Evolutionary conservation across 2,113 vertebrate genomes (phyloP).

Genomic region (Falcunculus frontatus): DNA sequence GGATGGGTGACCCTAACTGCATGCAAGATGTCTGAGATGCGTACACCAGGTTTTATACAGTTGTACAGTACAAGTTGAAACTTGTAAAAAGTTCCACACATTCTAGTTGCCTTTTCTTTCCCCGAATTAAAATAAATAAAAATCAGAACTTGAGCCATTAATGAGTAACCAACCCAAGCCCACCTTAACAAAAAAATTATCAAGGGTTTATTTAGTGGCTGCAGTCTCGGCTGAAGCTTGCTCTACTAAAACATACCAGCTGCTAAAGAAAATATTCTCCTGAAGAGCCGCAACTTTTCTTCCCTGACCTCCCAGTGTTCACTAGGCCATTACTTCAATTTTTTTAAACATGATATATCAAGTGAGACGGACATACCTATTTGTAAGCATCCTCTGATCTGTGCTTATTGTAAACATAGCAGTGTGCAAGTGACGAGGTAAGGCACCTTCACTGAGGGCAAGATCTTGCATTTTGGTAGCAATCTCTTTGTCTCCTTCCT

Average conservation of each 20-base stretch:
- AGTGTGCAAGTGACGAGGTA: conserved; percentile 93
- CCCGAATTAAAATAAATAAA: not conserved
- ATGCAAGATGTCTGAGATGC: not conserved
- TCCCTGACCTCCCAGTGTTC: not conserved
- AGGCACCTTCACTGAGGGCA: conserved; percentile 95
- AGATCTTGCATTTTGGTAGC: conserved; percentile 98
- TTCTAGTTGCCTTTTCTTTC: not conserved
- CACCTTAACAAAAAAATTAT: not conserved
- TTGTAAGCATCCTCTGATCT: conserved; percentile 98
- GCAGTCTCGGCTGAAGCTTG: not conserved
- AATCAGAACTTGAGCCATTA: not conserved
- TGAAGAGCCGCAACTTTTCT: not conserved
- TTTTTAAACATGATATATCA: not conserved
- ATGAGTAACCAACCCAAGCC: not conserved
- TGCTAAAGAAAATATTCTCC: not conserved
- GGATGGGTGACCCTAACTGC: not conserved
- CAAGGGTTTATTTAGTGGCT: not conserved
- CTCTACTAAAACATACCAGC: not conserved
- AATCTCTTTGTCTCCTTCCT: conserved; percentile 99
- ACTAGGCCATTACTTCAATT: not conserved
- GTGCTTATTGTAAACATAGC: conserved; percentile 96
- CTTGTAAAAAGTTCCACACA: not conserved
- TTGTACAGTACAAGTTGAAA: not conserved
- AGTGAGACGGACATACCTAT: conserved; percentile 80
- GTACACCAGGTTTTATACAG: not conserved